Evolutionary conservation across 2,888 invertebrate genomes (phyloP).

Genomic region (Candidula unifasciata): DNA sequence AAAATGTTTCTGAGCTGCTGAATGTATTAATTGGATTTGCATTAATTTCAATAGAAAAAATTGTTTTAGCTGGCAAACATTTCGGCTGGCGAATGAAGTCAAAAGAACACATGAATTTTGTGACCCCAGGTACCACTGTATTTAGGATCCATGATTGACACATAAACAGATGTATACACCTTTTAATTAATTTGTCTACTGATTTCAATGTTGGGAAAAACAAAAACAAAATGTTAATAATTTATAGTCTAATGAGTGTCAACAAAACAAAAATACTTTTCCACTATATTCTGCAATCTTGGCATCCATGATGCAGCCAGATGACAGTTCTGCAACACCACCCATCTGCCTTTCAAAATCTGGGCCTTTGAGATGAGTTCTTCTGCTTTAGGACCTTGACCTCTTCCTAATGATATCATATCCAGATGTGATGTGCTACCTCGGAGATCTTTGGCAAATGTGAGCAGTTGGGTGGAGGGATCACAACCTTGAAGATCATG

Average conservation of each 20-base stretch:
- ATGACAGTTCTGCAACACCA: constrained; percentile 78
- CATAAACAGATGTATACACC: too few species aligned
- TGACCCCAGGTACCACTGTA: too few species aligned
- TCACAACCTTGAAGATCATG: constrained; percentile 71
- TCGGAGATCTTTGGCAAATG: constrained; percentile 76
- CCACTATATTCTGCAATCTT: constrained; percentile 74
- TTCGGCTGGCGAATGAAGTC: too few species aligned
- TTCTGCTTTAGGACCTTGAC: constrained; percentile 78
- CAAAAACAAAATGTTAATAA: neutral
- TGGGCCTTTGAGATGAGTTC: constrained; percentile 77
- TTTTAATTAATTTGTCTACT: neutral
- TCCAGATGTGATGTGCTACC: constrained; percentile 77
- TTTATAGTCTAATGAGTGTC: neutral
- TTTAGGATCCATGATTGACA: too few species aligned
- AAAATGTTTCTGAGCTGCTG: too few species aligned
- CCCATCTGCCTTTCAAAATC: constrained; percentile 78
- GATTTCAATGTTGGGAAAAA: neutral
- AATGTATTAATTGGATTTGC: too few species aligned
- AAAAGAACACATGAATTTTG: too few species aligned
- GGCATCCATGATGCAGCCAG: constrained; percentile 78
- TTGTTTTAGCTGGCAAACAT: too few species aligned
- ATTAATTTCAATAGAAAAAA: too few species aligned
- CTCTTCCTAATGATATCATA: constrained; percentile 78
- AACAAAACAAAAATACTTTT: constrained; percentile 62
- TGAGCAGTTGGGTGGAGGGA: constrained; percentile 73